A percentile compares a stretch with the other conserved stretches of the same genome.
phyloP scores from a whole-genome alignment of 2,888 invertebrate genomes.

The Megaustenia siamemsis region DNA sequence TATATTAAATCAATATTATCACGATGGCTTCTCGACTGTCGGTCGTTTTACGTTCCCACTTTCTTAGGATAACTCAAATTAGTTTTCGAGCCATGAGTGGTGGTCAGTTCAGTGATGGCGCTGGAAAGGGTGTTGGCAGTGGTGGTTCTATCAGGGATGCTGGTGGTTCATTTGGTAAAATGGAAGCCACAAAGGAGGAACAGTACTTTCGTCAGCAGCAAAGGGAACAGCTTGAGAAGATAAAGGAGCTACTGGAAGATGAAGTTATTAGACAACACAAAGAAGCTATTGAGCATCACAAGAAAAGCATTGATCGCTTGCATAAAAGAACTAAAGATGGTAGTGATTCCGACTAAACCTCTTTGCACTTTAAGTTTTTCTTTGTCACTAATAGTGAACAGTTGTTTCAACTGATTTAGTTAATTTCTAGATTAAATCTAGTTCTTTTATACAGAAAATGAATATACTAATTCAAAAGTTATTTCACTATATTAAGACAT shows the following conservation, averaged over 20 bases:
- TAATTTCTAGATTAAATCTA: too few species aligned
- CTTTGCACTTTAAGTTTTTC: too few species aligned
- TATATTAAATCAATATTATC: too few species aligned
- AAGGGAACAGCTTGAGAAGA: slow-evolving; percentile 52
- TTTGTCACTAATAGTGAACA: too few species aligned
- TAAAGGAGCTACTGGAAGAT: slow-evolving; percentile 51
- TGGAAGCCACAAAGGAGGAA: slow-evolving; percentile 93
- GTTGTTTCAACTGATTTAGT: too few species aligned
- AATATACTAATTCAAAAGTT: too few species aligned
- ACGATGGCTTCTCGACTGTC: too few species aligned
- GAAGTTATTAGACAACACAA: slow-evolving; percentile 40
- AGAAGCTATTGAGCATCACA: slow-evolving; percentile 52
- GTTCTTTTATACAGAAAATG: too few species aligned
- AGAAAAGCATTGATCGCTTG: slow-evolving; percentile 39
- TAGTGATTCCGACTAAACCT: slow-evolving; percentile 32
- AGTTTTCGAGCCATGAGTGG: slow-evolving; percentile 45
- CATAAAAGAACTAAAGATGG: slow-evolving; percentile 29
- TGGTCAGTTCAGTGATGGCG: slow-evolving; percentile 51
- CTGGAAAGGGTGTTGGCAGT: slow-evolving; percentile 35
- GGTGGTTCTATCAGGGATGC: slow-evolving; percentile 84
- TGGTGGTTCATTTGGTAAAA: slow-evolving; percentile 92
- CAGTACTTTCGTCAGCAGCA: slow-evolving; percentile 89
- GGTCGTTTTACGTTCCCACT: too few species aligned
- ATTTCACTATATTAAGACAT: too few species aligned
- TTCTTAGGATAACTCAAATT: too few species aligned